Conservation (phyloP, 2,888 invertebrate genomes). For the Blastobasis adustella region DNA sequence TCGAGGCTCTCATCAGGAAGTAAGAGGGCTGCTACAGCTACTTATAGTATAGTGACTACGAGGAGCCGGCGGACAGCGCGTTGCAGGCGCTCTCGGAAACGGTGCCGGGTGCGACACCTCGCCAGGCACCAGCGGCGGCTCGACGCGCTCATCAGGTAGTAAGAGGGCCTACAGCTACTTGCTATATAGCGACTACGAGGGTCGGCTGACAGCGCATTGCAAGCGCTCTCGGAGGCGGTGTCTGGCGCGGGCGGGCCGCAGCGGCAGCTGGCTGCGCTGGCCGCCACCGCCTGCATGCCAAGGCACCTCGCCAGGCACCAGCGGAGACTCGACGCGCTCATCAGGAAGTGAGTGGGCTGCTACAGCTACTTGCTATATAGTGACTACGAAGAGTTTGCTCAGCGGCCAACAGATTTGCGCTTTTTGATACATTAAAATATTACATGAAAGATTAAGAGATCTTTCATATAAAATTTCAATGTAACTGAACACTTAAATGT, state of each 20-base stretch:
- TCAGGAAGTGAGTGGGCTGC: slow-evolving; percentile 31
- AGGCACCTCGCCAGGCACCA: slow-evolving; percentile 28
- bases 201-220: slow-evolving; percentile 38
- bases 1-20: slow-evolving; percentile 34
- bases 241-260: slow-evolving; percentile 14
- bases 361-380: slow-evolving; percentile 10
- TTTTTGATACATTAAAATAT: too few relatives aligned
- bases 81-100: slow-evolving; percentile 32
- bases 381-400: slow-evolving; percentile 54
- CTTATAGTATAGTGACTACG: slow-evolving; percentile 32
- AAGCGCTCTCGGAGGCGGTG: slow-evolving; percentile 31
- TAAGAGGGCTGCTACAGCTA: slow-evolving; percentile 12
- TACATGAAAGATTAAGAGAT: too few relatives aligned
- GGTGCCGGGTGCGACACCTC: slow-evolving; percentile 24
- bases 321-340: slow-evolving; percentile 29
- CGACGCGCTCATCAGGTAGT: slow-evolving; percentile 33
- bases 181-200: slow-evolving; percentile 53
- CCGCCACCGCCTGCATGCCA: slow-evolving; percentile 32
- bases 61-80: slow-evolving; percentile 43
- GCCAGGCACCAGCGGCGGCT: slow-evolving; percentile 34
- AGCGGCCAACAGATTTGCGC: too few relatives aligned
- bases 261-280: slow-evolving; percentile 33
- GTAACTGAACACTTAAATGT: too few relatives aligned
- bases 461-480: too few relatives aligned
- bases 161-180: too few relatives aligned